Conservation (phyloP, 2,113 vertebrate species). For the Aix galericulata region DNA sequence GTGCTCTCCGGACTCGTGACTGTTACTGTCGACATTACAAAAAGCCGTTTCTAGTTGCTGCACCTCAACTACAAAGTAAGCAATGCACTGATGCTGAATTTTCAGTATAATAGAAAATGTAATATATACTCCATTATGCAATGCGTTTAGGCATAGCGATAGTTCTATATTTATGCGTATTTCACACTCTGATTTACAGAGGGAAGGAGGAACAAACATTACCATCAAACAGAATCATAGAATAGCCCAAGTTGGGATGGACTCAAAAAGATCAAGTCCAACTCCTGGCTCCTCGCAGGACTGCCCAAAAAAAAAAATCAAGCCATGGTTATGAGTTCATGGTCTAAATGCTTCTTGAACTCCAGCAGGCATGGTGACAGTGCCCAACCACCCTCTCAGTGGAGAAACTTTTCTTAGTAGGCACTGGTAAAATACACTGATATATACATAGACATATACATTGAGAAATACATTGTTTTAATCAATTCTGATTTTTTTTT, state of each 20-base stretch:
- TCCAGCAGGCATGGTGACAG: not conserved
- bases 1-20: not conserved
- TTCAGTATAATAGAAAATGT: not conserved
- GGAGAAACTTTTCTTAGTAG: too few relatives aligned
- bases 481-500: not conserved
- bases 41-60: too few relatives aligned
- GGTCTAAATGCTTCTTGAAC: not conserved
- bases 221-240: not conserved
- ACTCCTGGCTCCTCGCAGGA: not conserved
- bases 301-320: not conserved
- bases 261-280: not conserved
- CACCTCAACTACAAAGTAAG: not conserved
- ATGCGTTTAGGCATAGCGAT: not conserved
- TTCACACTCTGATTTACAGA: not conserved
- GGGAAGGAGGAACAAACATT: not conserved
- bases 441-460: not conserved
- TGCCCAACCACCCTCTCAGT: not conserved
- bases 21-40: not conserved
- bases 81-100: not conserved
- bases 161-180: not conserved
- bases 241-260: not conserved
- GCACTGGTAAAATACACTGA: not conserved
- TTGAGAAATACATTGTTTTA: not conserved
- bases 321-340: not conserved
- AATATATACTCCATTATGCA: not conserved